These are phyloP conservation scores for Blennius ocellaris DNA, from an alignment of 2,113 vertebrate genomes.

Conservation along the genomic window DNA sequence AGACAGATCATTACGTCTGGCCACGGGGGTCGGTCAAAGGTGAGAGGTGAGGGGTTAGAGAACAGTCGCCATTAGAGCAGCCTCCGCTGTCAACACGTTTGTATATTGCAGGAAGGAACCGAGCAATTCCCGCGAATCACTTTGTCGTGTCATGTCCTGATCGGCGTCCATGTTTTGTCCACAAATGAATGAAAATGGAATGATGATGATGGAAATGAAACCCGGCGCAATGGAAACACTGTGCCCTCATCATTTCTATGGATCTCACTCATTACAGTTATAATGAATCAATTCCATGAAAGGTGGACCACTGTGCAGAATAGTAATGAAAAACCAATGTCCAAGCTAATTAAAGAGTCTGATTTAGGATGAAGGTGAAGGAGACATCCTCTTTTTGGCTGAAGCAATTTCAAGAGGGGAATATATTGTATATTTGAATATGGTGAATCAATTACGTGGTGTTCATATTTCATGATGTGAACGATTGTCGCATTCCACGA, in stretches of 20 bases:
- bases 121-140: slow-evolving; percentile 49
- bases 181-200: slow-evolving; percentile 47
- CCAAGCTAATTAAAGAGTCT: too few relatives aligned
- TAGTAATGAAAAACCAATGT: too few relatives aligned
- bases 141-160: slow-evolving; percentile 40
- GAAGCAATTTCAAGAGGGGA: too few relatives aligned
- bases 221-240: not conserved
- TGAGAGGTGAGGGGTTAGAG: slow-evolving; percentile 65
- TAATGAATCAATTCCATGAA: too few relatives aligned
- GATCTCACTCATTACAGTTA: not conserved
- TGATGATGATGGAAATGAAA: slow-evolving; percentile 63
- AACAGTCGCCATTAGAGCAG: slow-evolving; percentile 66
- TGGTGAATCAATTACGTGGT: too few relatives aligned
- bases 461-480: too few relatives aligned
- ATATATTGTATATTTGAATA: too few relatives aligned
- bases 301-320: too few relatives aligned
- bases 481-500: too few relatives aligned
- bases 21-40: slow-evolving; percentile 59
- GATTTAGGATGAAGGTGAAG: too few relatives aligned
- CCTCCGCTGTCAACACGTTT: slow-evolving; percentile 78
- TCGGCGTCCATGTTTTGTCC: slow-evolving; percentile 27
- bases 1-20: slow-evolving; percentile 68
- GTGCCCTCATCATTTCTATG: not conserved
- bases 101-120: slow-evolving; percentile 63
- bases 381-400: too few relatives aligned